Evolutionary conservation across 1,140 invertebrate genomes (phyloP), one percentile per base, ranked within the genome.

Genomic region (Asobara japonica): DNA sequence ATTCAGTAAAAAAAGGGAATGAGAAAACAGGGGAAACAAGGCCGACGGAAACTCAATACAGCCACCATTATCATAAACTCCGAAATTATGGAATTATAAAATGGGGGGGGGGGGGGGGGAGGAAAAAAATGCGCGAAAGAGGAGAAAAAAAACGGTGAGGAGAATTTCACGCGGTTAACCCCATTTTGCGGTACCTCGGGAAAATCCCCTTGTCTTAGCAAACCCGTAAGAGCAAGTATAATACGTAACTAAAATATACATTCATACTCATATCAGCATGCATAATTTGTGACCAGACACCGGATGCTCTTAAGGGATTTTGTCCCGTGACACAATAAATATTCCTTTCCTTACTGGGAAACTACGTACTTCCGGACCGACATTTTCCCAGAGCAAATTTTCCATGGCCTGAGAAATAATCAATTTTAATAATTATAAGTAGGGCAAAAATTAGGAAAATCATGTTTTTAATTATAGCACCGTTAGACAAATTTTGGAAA

Each of bases 231-330:
- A 62, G 29, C n/a, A 13, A 16, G 29, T 30, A 62, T 30, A 33
- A 22, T 61, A 61, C 20, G 31, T 66, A 51, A 60, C 22, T 62
- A 18, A 11, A 31, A 29, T 30, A 64, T 62, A 66, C 51, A 73
- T 73, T 73, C 65, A 73, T 68, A 69, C 65, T 73, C 71, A 68
- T 73, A 73, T 69, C 65, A 62, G 65, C 65, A 68, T 73, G 66
- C 65, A 73, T 73, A 73, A 73, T 73, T 73, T 73, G 65, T 45
- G 36, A 45, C 30, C 56, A 69, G 45, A 67, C 67, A 68, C 45
- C 65, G 65, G 65, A 73, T 73, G 71, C 71, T 73, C 71, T 73
- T 73, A 65, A 69, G 71, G 71, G 65, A 73, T 67, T 66, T 30
- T 60, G 29, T 73, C 65, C 71, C 16, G 20, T 60, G 64, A 67